These are phyloP conservation scores for Vireo griseus DNA, from an alignment of 2,797 vertebrate genomes.

Conservation along the genomic window DNA sequence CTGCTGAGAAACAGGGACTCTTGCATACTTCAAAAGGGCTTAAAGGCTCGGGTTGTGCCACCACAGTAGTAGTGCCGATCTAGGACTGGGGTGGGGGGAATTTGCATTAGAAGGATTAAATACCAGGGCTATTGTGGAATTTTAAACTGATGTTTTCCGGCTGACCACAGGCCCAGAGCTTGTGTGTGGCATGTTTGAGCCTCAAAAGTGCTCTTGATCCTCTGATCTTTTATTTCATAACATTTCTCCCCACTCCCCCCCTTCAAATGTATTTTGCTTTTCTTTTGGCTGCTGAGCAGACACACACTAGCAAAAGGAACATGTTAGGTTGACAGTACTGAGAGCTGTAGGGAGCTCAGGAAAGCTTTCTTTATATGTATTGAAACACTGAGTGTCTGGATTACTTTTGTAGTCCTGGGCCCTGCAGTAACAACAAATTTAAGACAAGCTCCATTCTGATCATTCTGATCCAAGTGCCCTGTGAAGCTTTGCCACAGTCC, in stretches of 20 bases:
- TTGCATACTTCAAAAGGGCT: slow-evolving; percentile 74
- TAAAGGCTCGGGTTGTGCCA: slow-evolving; percentile 70
- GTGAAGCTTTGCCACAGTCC: neutral
- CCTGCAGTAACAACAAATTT: neutral
- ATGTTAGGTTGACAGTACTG: neutral
- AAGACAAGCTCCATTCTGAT: neutral
- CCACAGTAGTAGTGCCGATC: slow-evolving; percentile 65
- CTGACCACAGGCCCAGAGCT: slow-evolving; percentile 69
- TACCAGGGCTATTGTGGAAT: slow-evolving; percentile 73
- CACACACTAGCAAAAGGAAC: neutral
- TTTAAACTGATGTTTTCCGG: slow-evolving; percentile 73
- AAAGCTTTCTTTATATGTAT: neutral
- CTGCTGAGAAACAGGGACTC: slow-evolving; percentile 74
- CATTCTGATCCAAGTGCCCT: neutral
- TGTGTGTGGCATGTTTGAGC: slow-evolving; percentile 68
- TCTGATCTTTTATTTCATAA: slow-evolving; percentile 69
- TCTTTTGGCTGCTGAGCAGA: slow-evolving; percentile 20
- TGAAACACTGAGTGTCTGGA: neutral
- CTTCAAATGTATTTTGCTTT: slow-evolving; percentile 32
- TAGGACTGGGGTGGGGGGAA: slow-evolving; percentile 65
- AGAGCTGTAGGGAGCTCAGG: neutral
- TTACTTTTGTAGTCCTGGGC: neutral
- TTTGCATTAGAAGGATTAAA: slow-evolving; percentile 74
- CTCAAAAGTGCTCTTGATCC: slow-evolving; percentile 68
- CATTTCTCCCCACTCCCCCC: slow-evolving; percentile 29